Conservation (phyloP, 2,797 vertebrate genomes). For the Megaceryle alcyon region DNA sequence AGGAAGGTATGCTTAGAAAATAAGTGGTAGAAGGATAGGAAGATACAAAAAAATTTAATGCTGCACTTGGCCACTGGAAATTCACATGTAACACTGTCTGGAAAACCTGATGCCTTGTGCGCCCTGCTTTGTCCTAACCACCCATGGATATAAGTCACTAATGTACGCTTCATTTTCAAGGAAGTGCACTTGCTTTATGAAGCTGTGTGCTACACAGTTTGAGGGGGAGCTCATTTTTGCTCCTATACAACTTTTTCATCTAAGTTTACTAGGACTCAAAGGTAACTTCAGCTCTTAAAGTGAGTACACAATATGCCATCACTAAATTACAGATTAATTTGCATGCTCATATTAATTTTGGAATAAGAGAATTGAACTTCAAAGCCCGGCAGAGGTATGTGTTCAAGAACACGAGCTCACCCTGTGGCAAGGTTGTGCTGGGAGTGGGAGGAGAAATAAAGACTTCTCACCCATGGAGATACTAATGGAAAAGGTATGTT, state of each 20-base stretch:
- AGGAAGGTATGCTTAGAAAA: background rate
- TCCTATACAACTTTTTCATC: background rate
- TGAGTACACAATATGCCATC: background rate
- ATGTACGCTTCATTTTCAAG: background rate
- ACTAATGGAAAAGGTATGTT: background rate
- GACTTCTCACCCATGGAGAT: background rate
- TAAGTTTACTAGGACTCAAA: background rate
- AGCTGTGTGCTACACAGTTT: background rate
- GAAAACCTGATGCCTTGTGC: background rate
- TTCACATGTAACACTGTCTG: background rate
- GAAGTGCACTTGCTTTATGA: background rate
- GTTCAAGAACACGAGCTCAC: background rate
- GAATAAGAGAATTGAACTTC: background rate
- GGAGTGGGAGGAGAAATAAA: background rate
- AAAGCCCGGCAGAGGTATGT: background rate
- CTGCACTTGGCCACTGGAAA: background rate
- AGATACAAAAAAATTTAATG: background rate
- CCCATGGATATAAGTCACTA: rapidly evolving
- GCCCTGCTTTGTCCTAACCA: background rate
- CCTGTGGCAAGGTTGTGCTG: background rate
- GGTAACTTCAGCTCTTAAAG: background rate
- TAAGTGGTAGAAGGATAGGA: background rate
- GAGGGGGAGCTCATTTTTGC: background rate
- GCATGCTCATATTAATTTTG: background rate
- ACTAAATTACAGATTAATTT: background rate